Evolutionary conservation across 2,797 vertebrate genomes (phyloP).

Genomic region (Myotis myotis): DNA sequence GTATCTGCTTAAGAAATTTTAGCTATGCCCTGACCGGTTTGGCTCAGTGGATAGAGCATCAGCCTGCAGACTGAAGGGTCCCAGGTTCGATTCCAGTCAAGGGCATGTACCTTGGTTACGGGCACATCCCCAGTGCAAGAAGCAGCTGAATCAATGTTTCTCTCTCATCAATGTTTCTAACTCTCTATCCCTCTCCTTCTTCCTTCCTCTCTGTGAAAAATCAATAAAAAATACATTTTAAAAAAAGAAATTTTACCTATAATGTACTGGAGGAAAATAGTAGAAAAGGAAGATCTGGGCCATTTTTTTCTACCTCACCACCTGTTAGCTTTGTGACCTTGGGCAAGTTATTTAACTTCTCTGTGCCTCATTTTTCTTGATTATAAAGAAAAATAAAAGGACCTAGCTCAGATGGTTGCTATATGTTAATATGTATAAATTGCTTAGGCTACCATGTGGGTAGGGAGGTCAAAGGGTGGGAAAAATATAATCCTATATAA

Average conservation of each 20-base stretch:
- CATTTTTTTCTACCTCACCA: background rate
- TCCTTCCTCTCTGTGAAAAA: too few species aligned
- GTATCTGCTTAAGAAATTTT: background rate
- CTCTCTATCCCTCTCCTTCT: too few species aligned
- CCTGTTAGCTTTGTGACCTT: background rate
- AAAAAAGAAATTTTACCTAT: background rate
- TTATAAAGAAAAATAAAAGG: background rate
- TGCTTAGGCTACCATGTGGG: background rate
- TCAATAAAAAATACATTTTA: too few species aligned
- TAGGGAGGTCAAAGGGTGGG: too few species aligned
- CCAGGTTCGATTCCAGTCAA: too few species aligned
- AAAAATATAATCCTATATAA: too few species aligned
- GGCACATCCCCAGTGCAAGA: too few species aligned
- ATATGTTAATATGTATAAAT: background rate
- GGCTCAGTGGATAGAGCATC: too few species aligned
- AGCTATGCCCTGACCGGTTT: background rate
- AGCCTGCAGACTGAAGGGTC: too few species aligned
- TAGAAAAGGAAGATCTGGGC: background rate
- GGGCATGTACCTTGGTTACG: too few species aligned
- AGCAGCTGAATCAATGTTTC: too few species aligned
- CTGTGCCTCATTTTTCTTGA: background rate
- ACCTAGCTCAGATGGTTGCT: background rate
- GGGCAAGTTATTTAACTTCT: background rate
- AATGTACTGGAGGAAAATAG: background rate
- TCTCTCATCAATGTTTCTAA: too few species aligned